These are phyloP conservation scores for Coecobrya sp. DNA, from an alignment of 2,888 invertebrate genomes.

Conservation along the genomic window DNA sequence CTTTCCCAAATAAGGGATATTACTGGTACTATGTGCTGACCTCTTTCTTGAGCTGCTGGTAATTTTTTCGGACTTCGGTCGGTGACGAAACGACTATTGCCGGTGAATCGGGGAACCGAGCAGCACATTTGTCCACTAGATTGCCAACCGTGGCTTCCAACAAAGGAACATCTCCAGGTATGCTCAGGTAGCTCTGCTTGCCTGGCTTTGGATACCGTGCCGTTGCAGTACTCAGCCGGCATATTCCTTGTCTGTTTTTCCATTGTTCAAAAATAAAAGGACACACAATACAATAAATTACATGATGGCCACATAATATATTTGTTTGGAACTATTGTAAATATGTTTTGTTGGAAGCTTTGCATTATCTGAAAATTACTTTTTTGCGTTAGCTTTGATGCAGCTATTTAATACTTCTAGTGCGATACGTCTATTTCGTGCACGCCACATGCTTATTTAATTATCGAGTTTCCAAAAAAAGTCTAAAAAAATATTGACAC, in stretches of 20 bases:
- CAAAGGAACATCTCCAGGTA: slow-evolving; percentile 89
- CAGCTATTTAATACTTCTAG: neutral
- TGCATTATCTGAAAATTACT: slow-evolving; percentile 14
- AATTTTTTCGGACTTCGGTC: slow-evolving; percentile 89
- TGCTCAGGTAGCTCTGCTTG: slow-evolving; percentile 87
- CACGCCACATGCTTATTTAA: slow-evolving; percentile 47
- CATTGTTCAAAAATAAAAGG: neutral
- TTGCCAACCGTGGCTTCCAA: slow-evolving; percentile 90
- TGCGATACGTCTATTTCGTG: neutral
- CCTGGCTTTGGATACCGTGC: slow-evolving; percentile 55
- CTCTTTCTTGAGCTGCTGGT: slow-evolving; percentile 88
- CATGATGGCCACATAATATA: neutral
- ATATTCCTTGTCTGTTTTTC: neutral
- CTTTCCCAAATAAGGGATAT: neutral
- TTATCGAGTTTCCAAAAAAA: neutral
- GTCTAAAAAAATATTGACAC: neutral
- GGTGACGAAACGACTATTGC: slow-evolving; percentile 90
- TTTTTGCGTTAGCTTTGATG: neutral
- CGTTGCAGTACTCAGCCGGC: slow-evolving; percentile 25
- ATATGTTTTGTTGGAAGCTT: neutral
- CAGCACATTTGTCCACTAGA: slow-evolving; percentile 89
- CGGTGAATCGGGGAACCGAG: slow-evolving; percentile 89
- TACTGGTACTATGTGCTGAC: slow-evolving; percentile 82
- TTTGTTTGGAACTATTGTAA: too few species aligned
- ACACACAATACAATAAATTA: neutral